Evolutionary conservation across 1,140 invertebrate species (phyloP).

Genomic region (Penaeus japonicus): DNA sequence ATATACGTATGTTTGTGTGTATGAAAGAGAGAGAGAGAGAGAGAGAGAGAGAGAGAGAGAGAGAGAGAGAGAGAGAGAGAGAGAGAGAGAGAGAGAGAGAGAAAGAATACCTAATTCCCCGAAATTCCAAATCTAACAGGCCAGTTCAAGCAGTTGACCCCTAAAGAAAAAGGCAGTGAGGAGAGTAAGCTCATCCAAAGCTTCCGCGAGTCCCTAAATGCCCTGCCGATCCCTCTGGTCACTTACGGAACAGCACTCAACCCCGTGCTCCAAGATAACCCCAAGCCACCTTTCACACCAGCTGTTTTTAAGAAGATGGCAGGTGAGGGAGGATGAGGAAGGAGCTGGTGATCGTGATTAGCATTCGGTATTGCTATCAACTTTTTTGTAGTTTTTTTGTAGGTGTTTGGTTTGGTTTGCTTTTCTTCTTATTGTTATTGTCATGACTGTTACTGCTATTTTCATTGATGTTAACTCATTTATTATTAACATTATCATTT

Average conservation of each 20-base stretch:
- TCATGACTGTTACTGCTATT: too few relatives aligned
- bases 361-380: not conserved
- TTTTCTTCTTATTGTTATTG: too few relatives aligned
- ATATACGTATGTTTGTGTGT: too few relatives aligned
- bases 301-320: not conserved
- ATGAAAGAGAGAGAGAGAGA: too few relatives aligned
- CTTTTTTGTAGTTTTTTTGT: not conserved
- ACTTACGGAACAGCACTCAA: slow-evolving; percentile 20
- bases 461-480: too few relatives aligned
- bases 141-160: slow-evolving; percentile 37
- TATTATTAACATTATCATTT: too few relatives aligned
- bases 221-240: not conserved
- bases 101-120: too few relatives aligned
- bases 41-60: too few relatives aligned
- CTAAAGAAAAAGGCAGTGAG: slow-evolving; percentile 38
- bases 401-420: too few relatives aligned
- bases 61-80: too few relatives aligned
- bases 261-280: slow-evolving; percentile 29
- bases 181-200: slow-evolving; percentile 35
- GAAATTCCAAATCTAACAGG: not conserved
- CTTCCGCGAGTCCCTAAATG: slow-evolving; percentile 16
- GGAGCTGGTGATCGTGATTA: not conserved
- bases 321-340: slow-evolving; percentile 4
- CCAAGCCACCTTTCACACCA: slow-evolving; percentile 26
- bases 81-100: too few relatives aligned